These are phyloP conservation scores for Teleogryllus oceanicus DNA, from an alignment of 2,888 invertebrate genomes.

Conservation along the genomic window DNA sequence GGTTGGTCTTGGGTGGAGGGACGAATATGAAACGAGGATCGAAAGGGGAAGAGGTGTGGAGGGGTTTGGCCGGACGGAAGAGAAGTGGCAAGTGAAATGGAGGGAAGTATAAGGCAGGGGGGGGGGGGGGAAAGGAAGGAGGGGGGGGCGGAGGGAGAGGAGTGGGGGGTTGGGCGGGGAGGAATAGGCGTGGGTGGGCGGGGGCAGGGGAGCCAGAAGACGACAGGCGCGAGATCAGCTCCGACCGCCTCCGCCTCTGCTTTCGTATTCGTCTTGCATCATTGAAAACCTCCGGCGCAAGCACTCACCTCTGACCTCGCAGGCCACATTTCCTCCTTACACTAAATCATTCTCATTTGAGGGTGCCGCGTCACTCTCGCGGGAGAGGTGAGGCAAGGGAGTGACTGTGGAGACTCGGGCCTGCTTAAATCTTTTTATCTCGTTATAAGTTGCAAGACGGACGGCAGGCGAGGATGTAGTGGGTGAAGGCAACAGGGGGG, in stretches of 20 bases:
- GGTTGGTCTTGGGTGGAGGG: too few species aligned
- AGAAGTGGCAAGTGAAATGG: too few species aligned
- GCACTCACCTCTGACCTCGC: conserved; percentile 22
- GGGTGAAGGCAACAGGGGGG: background rate
- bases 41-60: too few species aligned
- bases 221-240: too few species aligned
- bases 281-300: background rate
- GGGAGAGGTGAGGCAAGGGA: background rate
- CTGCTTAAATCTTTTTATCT: conserved; percentile 18
- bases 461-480: background rate
- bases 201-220: too few species aligned
- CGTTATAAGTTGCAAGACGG: background rate
- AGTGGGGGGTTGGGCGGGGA: too few species aligned
- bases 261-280: background rate
- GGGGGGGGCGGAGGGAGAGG: too few species aligned
- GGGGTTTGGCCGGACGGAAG: too few species aligned
- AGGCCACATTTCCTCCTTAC: conserved; percentile 29
- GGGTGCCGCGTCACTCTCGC: conserved; percentile 27
- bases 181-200: too few species aligned
- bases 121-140: too few species aligned
- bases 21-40: too few species aligned
- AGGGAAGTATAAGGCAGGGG: too few species aligned
- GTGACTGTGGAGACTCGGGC: background rate
- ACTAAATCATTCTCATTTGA: conserved; percentile 32
- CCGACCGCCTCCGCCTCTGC: background rate